Conservation (phyloP, 2,797 vertebrate genomes). For the Enteromius unitaeniatus region DNA sequence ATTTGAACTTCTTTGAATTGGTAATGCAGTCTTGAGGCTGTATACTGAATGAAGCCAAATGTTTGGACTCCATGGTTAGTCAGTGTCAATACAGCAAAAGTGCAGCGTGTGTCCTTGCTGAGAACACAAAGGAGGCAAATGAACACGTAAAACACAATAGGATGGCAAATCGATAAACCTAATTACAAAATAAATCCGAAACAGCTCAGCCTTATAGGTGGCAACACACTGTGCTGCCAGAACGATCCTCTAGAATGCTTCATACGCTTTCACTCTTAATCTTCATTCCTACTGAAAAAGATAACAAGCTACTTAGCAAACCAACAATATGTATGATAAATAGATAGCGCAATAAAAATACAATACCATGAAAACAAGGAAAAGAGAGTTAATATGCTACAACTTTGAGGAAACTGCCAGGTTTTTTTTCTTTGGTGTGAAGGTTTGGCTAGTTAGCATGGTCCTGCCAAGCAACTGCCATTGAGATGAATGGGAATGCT, state of each 20-base stretch:
- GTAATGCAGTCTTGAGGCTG: constrained; percentile 35
- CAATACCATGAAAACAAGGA: background rate
- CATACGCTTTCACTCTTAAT: constrained; percentile 26
- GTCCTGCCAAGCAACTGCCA: background rate
- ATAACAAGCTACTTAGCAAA: constrained; percentile 29
- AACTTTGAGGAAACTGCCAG: background rate
- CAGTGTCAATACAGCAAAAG: constrained; percentile 53
- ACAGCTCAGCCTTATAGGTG: constrained; percentile 39
- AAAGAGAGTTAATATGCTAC: background rate
- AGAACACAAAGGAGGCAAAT: constrained; percentile 50
- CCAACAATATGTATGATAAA: background rate
- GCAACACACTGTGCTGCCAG: constrained; percentile 30
- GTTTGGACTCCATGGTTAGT: constrained; percentile 41
- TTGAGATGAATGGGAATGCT: constrained; percentile 3
- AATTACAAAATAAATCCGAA: constrained; percentile 64
- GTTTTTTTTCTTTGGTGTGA: background rate
- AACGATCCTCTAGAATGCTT: background rate
- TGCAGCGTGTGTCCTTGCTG: constrained; percentile 45
- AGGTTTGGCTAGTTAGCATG: background rate
- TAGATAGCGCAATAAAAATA: background rate
- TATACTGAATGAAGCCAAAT: constrained; percentile 41
- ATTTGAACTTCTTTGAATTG: constrained; percentile 41
- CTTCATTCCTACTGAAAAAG: constrained; percentile 38
- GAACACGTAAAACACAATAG: constrained; percentile 51
- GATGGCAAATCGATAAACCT: constrained; percentile 58